phyloP scores from a whole-genome alignment of 2,888 invertebrate species.

The Heteromurus nitidus region DNA sequence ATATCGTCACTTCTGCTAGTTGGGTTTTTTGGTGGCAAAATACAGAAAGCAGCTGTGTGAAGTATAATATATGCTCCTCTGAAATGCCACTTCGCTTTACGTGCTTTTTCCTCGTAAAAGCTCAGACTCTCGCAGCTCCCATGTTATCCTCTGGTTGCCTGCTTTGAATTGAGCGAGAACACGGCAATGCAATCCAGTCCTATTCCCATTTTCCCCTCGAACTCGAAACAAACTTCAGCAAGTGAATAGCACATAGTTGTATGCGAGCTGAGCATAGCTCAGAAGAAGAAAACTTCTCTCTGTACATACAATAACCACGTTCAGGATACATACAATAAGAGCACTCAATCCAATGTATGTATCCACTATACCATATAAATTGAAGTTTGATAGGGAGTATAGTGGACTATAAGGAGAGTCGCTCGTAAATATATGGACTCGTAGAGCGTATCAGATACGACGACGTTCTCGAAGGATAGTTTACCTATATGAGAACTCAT shows the following conservation, averaged over 20 bases:
- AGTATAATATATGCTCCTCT: constrained; percentile 11
- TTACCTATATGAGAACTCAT: neutral
- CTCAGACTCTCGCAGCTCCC: constrained; percentile 40
- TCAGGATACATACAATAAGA: neutral
- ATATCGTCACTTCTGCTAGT: neutral
- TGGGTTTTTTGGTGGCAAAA: constrained; percentile 19
- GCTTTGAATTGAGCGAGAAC: constrained; percentile 50
- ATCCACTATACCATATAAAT: no score
- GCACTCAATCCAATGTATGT: neutral
- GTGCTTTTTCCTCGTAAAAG: constrained; percentile 54
- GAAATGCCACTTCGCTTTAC: constrained; percentile 22
- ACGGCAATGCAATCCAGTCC: constrained; percentile 48
- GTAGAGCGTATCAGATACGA: neutral
- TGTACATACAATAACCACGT: no score
- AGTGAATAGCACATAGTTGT: neutral
- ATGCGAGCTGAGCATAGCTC: no score
- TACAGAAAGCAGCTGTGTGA: constrained; percentile 45
- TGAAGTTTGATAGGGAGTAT: no score
- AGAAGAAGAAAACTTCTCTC: no score
- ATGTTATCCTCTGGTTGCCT: constrained; percentile 48
- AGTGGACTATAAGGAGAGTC: no score
- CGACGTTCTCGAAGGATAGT: no score
- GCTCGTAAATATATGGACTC: neutral
- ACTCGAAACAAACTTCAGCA: neutral
- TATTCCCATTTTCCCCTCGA: constrained; percentile 47